A percentile compares a stretch with the other conserved stretches of the same genome.
Conservation (phyloP, 2,113 vertebrate genomes). For the Ovibos moschatus region DNA sequence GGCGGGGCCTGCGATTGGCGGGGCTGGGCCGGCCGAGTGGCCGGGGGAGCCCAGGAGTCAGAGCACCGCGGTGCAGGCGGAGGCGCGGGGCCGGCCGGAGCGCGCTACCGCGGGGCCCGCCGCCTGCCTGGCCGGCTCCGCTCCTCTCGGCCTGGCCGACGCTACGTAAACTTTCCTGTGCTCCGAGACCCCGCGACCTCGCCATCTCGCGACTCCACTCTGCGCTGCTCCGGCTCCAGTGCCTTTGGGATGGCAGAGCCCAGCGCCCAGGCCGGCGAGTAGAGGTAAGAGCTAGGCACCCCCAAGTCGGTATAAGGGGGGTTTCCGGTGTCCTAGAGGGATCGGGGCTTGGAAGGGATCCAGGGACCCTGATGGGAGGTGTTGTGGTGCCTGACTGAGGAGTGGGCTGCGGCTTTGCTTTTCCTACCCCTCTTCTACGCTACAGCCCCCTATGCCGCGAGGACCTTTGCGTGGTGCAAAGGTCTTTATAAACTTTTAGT, state of each 20-base stretch:
- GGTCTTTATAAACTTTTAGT: slow-evolving; percentile 12
- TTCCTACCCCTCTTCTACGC: not conserved
- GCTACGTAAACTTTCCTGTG: slow-evolving; percentile 40
- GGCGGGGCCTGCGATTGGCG: slow-evolving; percentile 59
- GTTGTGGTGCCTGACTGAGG: not conserved
- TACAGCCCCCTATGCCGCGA: not conserved
- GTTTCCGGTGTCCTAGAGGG: not conserved
- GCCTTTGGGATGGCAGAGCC: slow-evolving; percentile 41
- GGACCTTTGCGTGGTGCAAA: not conserved
- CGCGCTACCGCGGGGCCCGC: not conserved
- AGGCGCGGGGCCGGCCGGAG: slow-evolving; percentile 35
- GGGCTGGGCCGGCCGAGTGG: slow-evolving; percentile 11
- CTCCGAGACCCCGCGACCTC: not conserved
- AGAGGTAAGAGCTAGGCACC: slow-evolving; percentile 53
- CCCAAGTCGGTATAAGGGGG: not conserved
- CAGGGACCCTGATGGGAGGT: not conserved
- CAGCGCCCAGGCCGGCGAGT: not conserved
- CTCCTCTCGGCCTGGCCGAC: not conserved
- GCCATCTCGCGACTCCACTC: not conserved
- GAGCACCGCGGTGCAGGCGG: slow-evolving; percentile 8
- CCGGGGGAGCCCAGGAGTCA: not conserved
- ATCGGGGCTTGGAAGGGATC: not conserved
- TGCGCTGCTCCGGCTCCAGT: not conserved
- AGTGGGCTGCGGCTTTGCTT: not conserved
- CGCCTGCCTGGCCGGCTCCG: not conserved